Percentiles rank a stretch among this genome's conserved stretches.
phyloP scores from a whole-genome alignment of 2,797 vertebrate genomes.

The Xiphophorus birchmanni region DNA sequence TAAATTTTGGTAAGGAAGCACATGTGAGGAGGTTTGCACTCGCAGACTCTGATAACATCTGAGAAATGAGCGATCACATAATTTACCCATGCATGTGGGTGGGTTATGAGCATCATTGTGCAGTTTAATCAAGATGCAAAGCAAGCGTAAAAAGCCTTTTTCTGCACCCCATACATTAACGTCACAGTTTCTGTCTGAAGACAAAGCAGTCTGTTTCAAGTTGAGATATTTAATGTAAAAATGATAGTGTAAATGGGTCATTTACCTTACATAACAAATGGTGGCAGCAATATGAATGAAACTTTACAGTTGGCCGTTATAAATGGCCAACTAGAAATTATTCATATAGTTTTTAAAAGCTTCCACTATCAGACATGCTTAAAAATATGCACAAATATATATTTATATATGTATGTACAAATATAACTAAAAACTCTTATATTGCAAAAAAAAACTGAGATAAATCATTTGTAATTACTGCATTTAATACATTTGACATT shows the following conservation, averaged over 20 bases:
- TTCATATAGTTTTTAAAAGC: background rate
- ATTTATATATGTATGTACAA: background rate
- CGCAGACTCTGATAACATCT: conserved; percentile 44
- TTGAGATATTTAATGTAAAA: conserved; percentile 35
- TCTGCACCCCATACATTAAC: conserved; percentile 17
- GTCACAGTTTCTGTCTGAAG: conserved; percentile 54
- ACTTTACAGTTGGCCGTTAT: background rate
- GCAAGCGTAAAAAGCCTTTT: background rate
- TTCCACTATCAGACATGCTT: background rate
- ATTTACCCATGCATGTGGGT: conserved; percentile 53
- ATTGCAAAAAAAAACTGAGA: background rate
- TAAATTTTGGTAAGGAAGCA: background rate
- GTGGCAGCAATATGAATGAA: background rate
- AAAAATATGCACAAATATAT: background rate
- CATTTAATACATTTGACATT: background rate
- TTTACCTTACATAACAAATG: background rate
- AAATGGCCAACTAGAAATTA: background rate
- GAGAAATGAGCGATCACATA: conserved; percentile 19
- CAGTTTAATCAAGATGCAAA: conserved; percentile 56
- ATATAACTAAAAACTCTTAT: background rate
- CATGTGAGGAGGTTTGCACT: conserved; percentile 11
- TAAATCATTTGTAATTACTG: background rate
- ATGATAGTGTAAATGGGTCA: conserved; percentile 16
- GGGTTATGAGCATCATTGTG: conserved; percentile 8
- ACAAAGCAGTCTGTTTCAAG: conserved; percentile 27